Evolutionary conservation across 64 coral and sea anemone genomes (phyloP).

Genomic region (Montipora capricornis): DNA sequence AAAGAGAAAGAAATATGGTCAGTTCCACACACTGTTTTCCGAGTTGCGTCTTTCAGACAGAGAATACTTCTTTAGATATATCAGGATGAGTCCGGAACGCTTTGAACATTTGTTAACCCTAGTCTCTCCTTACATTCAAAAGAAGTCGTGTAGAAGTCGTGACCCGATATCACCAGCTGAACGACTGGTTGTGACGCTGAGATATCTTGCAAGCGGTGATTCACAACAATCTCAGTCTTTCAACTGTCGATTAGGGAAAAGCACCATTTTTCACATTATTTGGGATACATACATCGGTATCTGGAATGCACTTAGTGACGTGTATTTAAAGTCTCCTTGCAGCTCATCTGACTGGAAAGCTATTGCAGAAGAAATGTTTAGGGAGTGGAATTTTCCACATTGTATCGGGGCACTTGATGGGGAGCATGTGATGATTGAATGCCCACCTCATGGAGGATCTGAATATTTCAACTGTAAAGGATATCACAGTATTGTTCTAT

Average conservation of each 20-base stretch:
- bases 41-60: constrained; percentile 44
- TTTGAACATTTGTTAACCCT: constrained; percentile 57
- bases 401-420: constrained; percentile 70
- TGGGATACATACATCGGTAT: constrained; percentile 60
- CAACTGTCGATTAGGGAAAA: constrained; percentile 50
- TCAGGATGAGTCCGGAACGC: constrained; percentile 40
- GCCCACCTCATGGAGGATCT: constrained; percentile 56
- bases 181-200: constrained; percentile 61
- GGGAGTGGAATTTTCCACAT: constrained; percentile 62
- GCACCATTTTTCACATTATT: constrained; percentile 57
- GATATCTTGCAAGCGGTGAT: constrained; percentile 71
- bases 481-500: constrained; percentile 71
- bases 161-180: constrained; percentile 59
- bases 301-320: constrained; percentile 52
- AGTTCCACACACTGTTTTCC: constrained; percentile 66
- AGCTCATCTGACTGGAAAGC: constrained; percentile 42
- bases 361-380: constrained; percentile 56
- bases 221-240: constrained; percentile 68
- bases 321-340: constrained; percentile 31
- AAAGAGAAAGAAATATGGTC: constrained; percentile 37
- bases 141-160: constrained; percentile 62
- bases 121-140: constrained; percentile 25
- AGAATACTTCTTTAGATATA: constrained; percentile 68
- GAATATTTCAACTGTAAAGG: constrained; percentile 62
- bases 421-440: constrained; percentile 73